A percentile compares a stretch with the other conserved stretches of the same genome.
Conservation (phyloP, 1,140 invertebrate species). For the Mylabris phalerata region DNA sequence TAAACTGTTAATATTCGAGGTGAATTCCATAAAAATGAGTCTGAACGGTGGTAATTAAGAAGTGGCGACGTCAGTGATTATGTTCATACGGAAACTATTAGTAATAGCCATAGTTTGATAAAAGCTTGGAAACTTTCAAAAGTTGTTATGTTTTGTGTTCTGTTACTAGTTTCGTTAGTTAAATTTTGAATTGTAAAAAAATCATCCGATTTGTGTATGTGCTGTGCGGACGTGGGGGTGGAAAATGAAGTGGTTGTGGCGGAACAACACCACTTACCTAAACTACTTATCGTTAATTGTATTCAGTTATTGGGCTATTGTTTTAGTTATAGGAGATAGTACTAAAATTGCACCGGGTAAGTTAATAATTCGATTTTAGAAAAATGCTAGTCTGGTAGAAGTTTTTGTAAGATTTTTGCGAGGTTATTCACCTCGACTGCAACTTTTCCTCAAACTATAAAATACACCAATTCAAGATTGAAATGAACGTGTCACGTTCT, state of each 20-base stretch:
- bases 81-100: too few species aligned
- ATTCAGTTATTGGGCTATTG: slow-evolving; percentile 16
- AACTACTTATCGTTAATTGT: slow-evolving; percentile 15
- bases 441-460: background rate
- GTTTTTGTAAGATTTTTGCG: background rate
- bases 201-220: slow-evolving; percentile 2
- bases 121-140: too few species aligned
- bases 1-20: background rate
- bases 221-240: background rate
- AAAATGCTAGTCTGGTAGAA: background rate
- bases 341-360: slow-evolving; percentile 14
- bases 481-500: too few species aligned
- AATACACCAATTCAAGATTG: background rate
- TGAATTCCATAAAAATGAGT: too few species aligned
- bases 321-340: slow-evolving; percentile 11
- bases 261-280: slow-evolving; percentile 11
- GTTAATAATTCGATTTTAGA: background rate
- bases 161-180: slow-evolving; percentile 5
- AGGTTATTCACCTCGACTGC: background rate
- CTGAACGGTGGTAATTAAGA: too few species aligned
- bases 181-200: background rate
- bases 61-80: too few species aligned
- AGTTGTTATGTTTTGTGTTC: slow-evolving; percentile 15
- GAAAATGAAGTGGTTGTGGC: slow-evolving; percentile 18
- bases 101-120: too few species aligned